Conservation (phyloP, 2,797 vertebrate genomes). For the Epinephelus awoara region DNA sequence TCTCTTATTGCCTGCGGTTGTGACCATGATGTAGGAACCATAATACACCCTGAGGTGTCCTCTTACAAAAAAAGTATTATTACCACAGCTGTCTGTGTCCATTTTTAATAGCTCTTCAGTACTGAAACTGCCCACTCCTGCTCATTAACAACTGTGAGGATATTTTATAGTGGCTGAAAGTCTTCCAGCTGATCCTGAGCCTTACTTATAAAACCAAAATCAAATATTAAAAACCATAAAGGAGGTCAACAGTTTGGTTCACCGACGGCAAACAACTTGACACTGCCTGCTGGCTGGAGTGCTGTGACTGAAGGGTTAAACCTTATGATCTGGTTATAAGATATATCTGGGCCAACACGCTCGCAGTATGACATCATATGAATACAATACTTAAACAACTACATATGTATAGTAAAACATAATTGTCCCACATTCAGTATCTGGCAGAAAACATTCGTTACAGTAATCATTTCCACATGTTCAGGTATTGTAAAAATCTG, state of each 20-base stretch:
- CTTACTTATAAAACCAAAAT: background rate
- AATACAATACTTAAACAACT: background rate
- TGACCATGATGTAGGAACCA: background rate
- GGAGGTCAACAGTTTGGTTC: background rate
- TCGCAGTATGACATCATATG: background rate
- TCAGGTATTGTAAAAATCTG: background rate
- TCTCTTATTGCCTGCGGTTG: background rate
- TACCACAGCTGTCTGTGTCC: background rate
- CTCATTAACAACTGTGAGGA: background rate
- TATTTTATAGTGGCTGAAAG: background rate
- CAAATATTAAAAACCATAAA: background rate
- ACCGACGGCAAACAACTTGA: too few relatives aligned
- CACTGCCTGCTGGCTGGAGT: background rate
- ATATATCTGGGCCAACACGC: background rate
- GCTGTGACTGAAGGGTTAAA: background rate
- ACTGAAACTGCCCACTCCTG: background rate
- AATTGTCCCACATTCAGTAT: background rate
- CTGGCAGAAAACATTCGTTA: background rate
- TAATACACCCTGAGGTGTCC: too few relatives aligned
- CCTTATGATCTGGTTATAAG: background rate
- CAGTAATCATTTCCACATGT: conserved; percentile 17
- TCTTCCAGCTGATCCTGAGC: background rate
- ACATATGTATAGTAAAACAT: background rate
- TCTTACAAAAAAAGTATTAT: too few relatives aligned
- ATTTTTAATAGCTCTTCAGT: background rate